Evolutionary conservation across 1,140 invertebrate species (phyloP), one percentile per base, ranked within the genome.

Genomic region (Drosophila rufa): DNA sequence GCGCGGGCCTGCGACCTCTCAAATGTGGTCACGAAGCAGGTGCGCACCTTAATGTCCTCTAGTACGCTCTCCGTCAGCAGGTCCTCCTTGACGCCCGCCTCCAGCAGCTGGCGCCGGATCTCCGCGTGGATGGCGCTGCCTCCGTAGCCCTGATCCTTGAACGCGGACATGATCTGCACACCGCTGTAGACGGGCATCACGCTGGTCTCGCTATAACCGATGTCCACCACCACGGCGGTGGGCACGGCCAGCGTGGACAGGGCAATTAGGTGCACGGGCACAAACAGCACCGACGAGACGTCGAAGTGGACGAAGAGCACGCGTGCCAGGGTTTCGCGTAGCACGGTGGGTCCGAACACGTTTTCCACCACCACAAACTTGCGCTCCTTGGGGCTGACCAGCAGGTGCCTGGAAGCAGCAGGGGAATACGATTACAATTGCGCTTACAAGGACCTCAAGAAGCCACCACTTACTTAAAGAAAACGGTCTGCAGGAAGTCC

Each of bases 291-390:
- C 2, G 95, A 95, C 1, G 95, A 94, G 43, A 96, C 97, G 95
- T 99, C 98, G 94, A 97, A 99, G 93, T 99, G 98, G 47, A 95
- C 94, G 91, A 98, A 99, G 11, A 99, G 94, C 15, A 99, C 98
- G 93, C 97, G 97, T 1, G 98, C 98, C 3, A 99, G 93, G 1
- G 96, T 97, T 79, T 99, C 96, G 79, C 97, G 94, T 78, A 98
- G 97, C 46, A 95, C 91, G 3, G 97, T 96, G 1, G 97, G 96
- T 42, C 96, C 96, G 22, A 99, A 94, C 5, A 99, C 93, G 38
- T 97, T 98, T 93, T 99, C 98, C 36, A 99, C 95, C 51, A 99
- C 94, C 1, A 99, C 96, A 57, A 99, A 95, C 91, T 96, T 96
- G 15, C 97, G 94, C 82, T 99, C 98, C 93, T 99, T 99, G 1